These are phyloP conservation scores for Drosophila affinis DNA, from an alignment of 2,888 invertebrate species.

Conservation along the genomic window DNA sequence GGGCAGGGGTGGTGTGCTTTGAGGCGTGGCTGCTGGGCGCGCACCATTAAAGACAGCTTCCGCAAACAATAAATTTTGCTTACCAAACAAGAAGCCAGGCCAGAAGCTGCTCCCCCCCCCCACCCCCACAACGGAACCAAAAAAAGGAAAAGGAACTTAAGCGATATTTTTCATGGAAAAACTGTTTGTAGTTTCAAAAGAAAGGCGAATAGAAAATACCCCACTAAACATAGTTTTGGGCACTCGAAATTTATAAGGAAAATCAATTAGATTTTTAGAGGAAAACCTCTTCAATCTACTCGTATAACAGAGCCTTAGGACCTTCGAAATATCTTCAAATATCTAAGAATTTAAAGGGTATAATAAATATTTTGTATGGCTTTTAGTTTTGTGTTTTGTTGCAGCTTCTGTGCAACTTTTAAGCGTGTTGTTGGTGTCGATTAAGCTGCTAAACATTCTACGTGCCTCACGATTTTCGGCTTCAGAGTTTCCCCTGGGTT, in stretches of 20 bases:
- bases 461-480: constrained; percentile 2
- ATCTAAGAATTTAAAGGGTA: background rate
- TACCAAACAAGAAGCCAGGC: constrained; percentile 48
- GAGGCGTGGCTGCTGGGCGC: constrained; percentile 51
- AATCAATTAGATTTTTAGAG: too few relatives aligned
- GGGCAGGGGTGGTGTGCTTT: background rate
- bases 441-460: constrained; percentile 56
- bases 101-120: constrained; percentile 5
- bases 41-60: constrained; percentile 76
- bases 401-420: background rate
- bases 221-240: background rate
- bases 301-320: too few relatives aligned
- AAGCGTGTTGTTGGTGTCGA: constrained; percentile 35
- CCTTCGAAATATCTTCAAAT: too few relatives aligned
- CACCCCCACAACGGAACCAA: constrained; percentile 44
- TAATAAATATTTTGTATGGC: background rate
- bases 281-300: too few relatives aligned
- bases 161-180: constrained; percentile 31
- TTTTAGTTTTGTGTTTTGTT: background rate
- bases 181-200: background rate
- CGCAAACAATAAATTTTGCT: constrained; percentile 74
- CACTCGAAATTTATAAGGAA: too few relatives aligned
- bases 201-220: background rate
- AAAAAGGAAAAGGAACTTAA: constrained; percentile 37
- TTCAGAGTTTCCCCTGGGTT: constrained; percentile 14